phyloP scores from a whole-genome alignment of 2,113 vertebrate species.

The Lutjanus erythropterus region DNA sequence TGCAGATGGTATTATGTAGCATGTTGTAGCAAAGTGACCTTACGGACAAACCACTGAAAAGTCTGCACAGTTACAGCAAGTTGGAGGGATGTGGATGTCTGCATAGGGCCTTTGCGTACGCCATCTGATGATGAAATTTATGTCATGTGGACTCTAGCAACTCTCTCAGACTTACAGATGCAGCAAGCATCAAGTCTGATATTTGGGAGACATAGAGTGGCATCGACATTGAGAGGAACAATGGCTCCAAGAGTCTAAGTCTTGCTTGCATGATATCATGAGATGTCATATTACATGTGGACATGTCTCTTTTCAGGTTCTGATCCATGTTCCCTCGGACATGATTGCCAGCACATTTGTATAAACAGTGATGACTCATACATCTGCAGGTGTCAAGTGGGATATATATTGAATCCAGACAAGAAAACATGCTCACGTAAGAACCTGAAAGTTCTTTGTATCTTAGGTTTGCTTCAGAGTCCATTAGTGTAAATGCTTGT shows the following conservation, averaged over 20 bases:
- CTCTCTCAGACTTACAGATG: no score
- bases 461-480: background rate
- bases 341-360: conserved; percentile 83
- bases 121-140: no score
- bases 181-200: no score
- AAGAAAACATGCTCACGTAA: conserved; percentile 78
- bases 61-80: no score
- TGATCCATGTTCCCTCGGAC: conserved; percentile 74
- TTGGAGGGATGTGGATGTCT: no score
- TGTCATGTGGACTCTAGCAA: no score
- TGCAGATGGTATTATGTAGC: no score
- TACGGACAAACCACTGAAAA: no score
- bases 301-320: conserved; percentile 66
- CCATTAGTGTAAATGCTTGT: background rate
- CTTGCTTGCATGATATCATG: background rate
- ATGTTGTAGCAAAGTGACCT: no score
- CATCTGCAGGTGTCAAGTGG: conserved; percentile 76
- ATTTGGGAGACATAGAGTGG: background rate
- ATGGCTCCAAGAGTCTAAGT: background rate
- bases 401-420: conserved; percentile 82
- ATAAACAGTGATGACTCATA: conserved; percentile 64
- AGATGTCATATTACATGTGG: conserved; percentile 15
- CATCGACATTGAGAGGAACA: background rate
- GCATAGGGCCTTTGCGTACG: no score
- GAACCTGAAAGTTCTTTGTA: background rate